phyloP scores from a whole-genome alignment of 2,888 invertebrate species.

The Nemotelus nigrinus region DNA sequence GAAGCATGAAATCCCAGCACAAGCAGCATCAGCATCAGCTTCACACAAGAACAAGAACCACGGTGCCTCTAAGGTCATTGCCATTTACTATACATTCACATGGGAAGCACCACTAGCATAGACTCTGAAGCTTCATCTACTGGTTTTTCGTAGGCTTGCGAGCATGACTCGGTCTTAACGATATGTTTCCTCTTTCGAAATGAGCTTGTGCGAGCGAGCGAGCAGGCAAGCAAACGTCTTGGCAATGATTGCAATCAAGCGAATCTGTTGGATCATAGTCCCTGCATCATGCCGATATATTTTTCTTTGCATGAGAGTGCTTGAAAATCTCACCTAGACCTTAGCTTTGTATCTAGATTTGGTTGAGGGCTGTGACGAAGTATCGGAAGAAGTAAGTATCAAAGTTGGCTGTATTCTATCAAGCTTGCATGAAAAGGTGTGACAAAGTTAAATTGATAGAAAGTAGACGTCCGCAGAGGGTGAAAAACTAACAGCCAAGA shows the following conservation, averaged over 20 bases:
- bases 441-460: too few relatives aligned
- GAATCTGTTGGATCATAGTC: constrained; percentile 35
- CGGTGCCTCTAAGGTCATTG: constrained; percentile 38
- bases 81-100: constrained; percentile 35
- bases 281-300: neutral
- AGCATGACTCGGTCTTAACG: constrained; percentile 37
- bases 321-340: constrained; percentile 26
- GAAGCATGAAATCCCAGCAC: constrained; percentile 32
- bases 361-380: neutral
- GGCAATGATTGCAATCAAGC: constrained; percentile 38
- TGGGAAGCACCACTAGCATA: constrained; percentile 22
- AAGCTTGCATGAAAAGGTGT: too few relatives aligned
- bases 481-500: too few relatives aligned
- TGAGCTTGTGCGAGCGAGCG: neutral
- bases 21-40: neutral
- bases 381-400: too few relatives aligned
- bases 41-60: constrained; percentile 35
- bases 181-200: constrained; percentile 17
- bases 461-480: too few relatives aligned
- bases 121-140: constrained; percentile 10
- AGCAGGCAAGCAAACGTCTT: neutral
- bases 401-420: too few relatives aligned
- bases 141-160: neutral
- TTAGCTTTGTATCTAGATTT: neutral
- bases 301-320: constrained; percentile 9